phyloP scores from a whole-genome alignment of 2,797 vertebrate species.

The Craterocephalus amniculus region DNA sequence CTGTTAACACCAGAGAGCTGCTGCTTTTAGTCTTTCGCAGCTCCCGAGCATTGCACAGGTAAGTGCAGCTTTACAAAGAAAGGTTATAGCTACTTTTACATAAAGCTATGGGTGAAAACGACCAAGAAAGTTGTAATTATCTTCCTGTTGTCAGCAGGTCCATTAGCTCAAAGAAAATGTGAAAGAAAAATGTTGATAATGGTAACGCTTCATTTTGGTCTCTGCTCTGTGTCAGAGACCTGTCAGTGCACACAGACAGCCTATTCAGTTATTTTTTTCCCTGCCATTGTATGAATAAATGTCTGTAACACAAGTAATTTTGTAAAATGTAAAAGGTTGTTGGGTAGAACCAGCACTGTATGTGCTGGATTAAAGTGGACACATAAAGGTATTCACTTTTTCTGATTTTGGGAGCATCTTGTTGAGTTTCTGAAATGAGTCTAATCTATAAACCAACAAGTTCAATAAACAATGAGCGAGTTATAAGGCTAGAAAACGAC shows the following conservation, averaged over 20 bases:
- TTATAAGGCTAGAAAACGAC: too few relatives aligned
- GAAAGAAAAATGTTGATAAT: neutral
- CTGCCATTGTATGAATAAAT: conserved; percentile 3
- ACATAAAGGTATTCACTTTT: too few relatives aligned
- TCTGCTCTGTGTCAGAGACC: neutral
- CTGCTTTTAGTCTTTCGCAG: conserved; percentile 9
- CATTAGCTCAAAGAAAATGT: neutral
- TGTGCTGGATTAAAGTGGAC: too few relatives aligned
- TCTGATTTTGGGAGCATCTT: too few relatives aligned
- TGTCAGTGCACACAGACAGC: neutral
- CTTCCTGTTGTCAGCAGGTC: conserved; percentile 4
- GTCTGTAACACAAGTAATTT: neutral
- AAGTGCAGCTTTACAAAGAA: neutral
- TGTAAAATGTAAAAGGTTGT: neutral
- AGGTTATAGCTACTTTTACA: conserved; percentile 15
- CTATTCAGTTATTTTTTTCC: neutral
- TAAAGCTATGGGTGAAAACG: conserved; percentile 27
- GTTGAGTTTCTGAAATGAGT: too few relatives aligned
- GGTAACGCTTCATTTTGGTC: too few relatives aligned
- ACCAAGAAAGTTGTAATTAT: neutral
- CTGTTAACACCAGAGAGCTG: neutral
- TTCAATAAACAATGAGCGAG: too few relatives aligned
- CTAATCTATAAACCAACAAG: too few relatives aligned
- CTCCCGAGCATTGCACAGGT: neutral
- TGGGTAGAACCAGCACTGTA: neutral